A percentile compares a stretch with the other conserved stretches of the same genome.
Conservation (phyloP, 2,888 invertebrate species). For the Chrysolina americana region DNA sequence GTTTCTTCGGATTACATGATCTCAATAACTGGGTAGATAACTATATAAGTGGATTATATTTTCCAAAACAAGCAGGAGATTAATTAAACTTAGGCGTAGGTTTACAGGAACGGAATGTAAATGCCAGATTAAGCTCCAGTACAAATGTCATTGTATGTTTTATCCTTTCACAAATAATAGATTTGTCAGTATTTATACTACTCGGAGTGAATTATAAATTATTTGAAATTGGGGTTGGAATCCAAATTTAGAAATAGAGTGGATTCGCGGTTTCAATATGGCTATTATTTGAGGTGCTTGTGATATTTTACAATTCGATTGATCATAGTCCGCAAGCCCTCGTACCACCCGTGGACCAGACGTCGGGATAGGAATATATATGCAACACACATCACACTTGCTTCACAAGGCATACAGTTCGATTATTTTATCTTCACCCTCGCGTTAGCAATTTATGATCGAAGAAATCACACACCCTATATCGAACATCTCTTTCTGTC, state of each 20-base stretch:
- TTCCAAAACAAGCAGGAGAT: not conserved
- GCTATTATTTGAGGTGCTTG: too few relatives aligned
- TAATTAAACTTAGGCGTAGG: conserved; percentile 5
- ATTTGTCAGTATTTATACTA: not conserved
- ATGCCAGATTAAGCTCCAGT: conserved; percentile 4
- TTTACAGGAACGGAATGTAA: conserved; percentile 8
- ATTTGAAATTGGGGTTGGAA: not conserved
- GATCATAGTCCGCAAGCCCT: too few relatives aligned
- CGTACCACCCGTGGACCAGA: too few relatives aligned
- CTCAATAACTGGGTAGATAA: conserved; percentile 1
- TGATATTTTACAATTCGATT: too few relatives aligned
- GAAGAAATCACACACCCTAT: too few relatives aligned
- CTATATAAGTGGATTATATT: conserved; percentile 12
- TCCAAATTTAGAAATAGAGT: not conserved
- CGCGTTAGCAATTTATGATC: too few relatives aligned
- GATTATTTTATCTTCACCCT: too few relatives aligned
- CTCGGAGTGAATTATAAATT: not conserved
- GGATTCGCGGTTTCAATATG: too few relatives aligned
- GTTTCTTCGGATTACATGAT: not conserved
- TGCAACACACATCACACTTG: too few relatives aligned
- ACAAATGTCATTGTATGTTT: conserved; percentile 21
- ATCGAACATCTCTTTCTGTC: too few relatives aligned
- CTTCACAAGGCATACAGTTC: too few relatives aligned
- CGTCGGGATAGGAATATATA: too few relatives aligned
- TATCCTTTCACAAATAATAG: conserved; percentile 1